Base-by-base conservation (phyloP, 1,140 invertebrate genomes). In the Propsilocerus akamusi region DNA sequence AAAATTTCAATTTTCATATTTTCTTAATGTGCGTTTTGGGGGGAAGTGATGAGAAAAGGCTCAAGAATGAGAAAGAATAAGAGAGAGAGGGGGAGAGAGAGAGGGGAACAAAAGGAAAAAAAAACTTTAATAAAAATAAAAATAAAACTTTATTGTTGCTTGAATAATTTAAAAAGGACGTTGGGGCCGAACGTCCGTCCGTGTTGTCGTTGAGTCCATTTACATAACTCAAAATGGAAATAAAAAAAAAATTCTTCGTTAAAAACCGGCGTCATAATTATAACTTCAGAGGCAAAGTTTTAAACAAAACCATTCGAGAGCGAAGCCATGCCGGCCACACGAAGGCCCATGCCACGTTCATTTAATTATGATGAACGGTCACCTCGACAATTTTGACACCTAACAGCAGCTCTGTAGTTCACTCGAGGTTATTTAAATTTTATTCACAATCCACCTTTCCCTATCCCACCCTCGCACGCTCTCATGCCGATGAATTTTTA, bases 1-100 rank as follows among this genome's bases (percentile, higher is more conserved):
- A n/a, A n/a, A n/a, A n/a, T 41, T 41, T 41, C 34, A 41, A 41
- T 41, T 41, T 41, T 41, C 34, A 41, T 41, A 41, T n/a, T n/a
- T n/a, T n/a, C n/a, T n/a, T n/a, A n/a, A n/a, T n/a, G n/a, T n/a
- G n/a, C n/a, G n/a, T n/a, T n/a, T n/a, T n/a, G n/a, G n/a, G n/a
- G n/a, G n/a, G n/a, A n/a, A n/a, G n/a, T n/a, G n/a, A n/a, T n/a
- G n/a, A n/a, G n/a, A n/a, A n/a, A n/a, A n/a, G n/a, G n/a, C n/a
- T n/a, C n/a, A n/a, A n/a, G n/a, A n/a, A n/a, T n/a, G n/a, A n/a
- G n/a, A n/a, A n/a, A n/a, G n/a, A n/a, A n/a, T n/a, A n/a, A n/a
- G n/a, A n/a, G n/a, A n/a, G n/a, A n/a, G n/a, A n/a, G n/a, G n/a
- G n/a, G n/a, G n/a, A n/a, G n/a, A n/a, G n/a, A n/a, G n/a, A n/a